phyloP scores from a whole-genome alignment of 2,888 invertebrate genomes.

The Drosophila neotestacea region DNA sequence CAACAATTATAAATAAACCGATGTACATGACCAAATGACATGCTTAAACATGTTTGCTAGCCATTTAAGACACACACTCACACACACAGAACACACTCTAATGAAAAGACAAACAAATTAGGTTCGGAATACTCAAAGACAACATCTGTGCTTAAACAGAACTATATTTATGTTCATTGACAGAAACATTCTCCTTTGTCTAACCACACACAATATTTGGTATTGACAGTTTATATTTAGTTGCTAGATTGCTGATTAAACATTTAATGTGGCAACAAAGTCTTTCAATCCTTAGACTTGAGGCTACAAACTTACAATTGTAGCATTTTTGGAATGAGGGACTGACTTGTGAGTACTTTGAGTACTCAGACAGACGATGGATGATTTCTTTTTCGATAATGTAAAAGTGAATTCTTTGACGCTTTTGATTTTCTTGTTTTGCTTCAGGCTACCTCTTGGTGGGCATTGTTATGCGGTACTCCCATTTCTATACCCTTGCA shows the following conservation, averaged over 20 bases:
- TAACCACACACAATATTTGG: constrained; percentile 54
- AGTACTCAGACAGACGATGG: constrained; percentile 11
- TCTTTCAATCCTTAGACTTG: background rate
- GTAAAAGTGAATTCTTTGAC: constrained; percentile 49
- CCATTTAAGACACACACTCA: constrained; percentile 9
- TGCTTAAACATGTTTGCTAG: constrained; percentile 27
- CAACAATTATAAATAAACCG: constrained; percentile 61
- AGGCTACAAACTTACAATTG: constrained; percentile 1
- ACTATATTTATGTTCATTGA: constrained; percentile 20
- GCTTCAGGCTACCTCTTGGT: constrained; percentile 36
- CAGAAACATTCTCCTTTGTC: constrained; percentile 8
- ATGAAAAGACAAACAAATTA: constrained; percentile 33
- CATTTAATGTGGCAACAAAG: constrained; percentile 55
- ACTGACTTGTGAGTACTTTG: constrained; percentile 18
- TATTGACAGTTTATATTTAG: constrained; percentile 66
- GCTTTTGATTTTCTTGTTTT: constrained; percentile 43
- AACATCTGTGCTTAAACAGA: constrained; percentile 39
- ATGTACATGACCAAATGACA: constrained; percentile 47
- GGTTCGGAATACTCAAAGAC: constrained; percentile 33
- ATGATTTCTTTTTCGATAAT: constrained; percentile 35
- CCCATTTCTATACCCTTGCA: background rate
- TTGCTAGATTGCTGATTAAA: constrained; percentile 64
- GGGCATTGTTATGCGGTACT: constrained; percentile 20
- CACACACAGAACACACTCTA: constrained; percentile 1
- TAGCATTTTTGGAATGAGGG: background rate